phyloP scores from a whole-genome alignment of 1,140 invertebrate genomes.

The Aradophagus sp. region DNA sequence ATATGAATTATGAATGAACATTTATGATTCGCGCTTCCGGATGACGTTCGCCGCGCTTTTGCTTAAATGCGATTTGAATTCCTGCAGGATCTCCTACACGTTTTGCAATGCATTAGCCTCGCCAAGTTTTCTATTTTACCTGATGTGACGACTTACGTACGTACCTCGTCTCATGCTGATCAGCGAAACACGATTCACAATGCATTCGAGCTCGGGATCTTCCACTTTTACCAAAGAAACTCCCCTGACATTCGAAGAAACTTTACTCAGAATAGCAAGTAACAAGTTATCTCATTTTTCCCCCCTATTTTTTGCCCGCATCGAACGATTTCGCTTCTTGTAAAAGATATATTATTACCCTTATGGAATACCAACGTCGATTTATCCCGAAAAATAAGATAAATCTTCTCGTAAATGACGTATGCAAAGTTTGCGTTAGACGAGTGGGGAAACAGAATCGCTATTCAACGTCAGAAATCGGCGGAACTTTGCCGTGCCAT shows the following conservation, averaged over 20 bases:
- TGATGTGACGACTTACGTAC: slow-evolving; percentile 54
- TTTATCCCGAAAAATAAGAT: too few species aligned
- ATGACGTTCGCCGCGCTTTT: slow-evolving; percentile 58
- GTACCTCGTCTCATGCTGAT: slow-evolving; percentile 49
- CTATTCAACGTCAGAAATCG: too few species aligned
- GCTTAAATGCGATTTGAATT: slow-evolving; percentile 63
- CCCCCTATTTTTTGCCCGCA: slow-evolving; percentile 22
- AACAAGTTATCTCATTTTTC: slow-evolving; percentile 44
- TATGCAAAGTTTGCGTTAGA: too few species aligned
- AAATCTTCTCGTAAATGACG: too few species aligned
- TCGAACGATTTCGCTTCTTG: slow-evolving; percentile 45
- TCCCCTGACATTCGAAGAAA: slow-evolving; percentile 42
- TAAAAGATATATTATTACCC: too few species aligned
- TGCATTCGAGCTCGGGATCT: slow-evolving; percentile 41
- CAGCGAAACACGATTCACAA: slow-evolving; percentile 49
- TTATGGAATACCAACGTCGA: too few species aligned
- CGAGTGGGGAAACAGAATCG: too few species aligned
- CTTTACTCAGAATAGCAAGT: slow-evolving; percentile 43
- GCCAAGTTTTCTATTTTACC: slow-evolving; percentile 55
- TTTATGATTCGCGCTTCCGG: slow-evolving; percentile 57
- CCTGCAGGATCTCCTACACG: slow-evolving; percentile 40
- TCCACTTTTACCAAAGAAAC: slow-evolving; percentile 46
- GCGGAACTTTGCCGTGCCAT: too few species aligned
- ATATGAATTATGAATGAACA: slow-evolving; percentile 64
- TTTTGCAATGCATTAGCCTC: slow-evolving; percentile 50